Conservation (phyloP, 2,113 vertebrate species). For the Macroglossus sobrinus region DNA sequence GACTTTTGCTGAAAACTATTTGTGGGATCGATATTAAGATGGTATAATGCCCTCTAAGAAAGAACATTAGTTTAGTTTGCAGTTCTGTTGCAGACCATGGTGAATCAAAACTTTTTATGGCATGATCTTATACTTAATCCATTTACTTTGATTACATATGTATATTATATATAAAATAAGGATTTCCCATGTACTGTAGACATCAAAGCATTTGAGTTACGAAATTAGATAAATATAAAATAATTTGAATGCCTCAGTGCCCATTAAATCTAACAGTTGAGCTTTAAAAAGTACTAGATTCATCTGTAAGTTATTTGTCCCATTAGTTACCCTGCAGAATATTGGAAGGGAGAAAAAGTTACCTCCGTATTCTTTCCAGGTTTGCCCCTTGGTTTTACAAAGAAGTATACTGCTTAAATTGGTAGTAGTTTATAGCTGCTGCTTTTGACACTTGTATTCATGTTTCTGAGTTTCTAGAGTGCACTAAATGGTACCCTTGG, state of each 20-base stretch:
- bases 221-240: slow-evolving; percentile 70
- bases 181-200: slow-evolving; percentile 23
- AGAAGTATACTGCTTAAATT: background rate
- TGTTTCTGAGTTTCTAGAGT: slow-evolving; percentile 1
- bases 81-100: background rate
- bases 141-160: slow-evolving; percentile 59
- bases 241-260: slow-evolving; percentile 52
- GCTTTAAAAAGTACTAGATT: slow-evolving; percentile 51
- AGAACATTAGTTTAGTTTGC: background rate
- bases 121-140: slow-evolving; percentile 1
- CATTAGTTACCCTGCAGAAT: slow-evolving; percentile 8
- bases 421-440: background rate
- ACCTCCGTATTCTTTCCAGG: background rate
- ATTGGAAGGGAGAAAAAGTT: slow-evolving; percentile 16
- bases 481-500: background rate
- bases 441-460: background rate
- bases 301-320: slow-evolving; percentile 53
- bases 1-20: slow-evolving; percentile 3
- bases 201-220: slow-evolving; percentile 42
- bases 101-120: slow-evolving; percentile 12
- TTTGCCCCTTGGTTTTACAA: slow-evolving; percentile 28
- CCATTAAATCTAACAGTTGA: slow-evolving; percentile 9
- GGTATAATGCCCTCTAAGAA: background rate
- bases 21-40: background rate
- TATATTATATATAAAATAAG: slow-evolving; percentile 47